These are phyloP conservation scores for Aurelia coerulea DNA, from an alignment of 30 jellyfish, hydroid and myxozoan species.

Conservation along the genomic window DNA sequence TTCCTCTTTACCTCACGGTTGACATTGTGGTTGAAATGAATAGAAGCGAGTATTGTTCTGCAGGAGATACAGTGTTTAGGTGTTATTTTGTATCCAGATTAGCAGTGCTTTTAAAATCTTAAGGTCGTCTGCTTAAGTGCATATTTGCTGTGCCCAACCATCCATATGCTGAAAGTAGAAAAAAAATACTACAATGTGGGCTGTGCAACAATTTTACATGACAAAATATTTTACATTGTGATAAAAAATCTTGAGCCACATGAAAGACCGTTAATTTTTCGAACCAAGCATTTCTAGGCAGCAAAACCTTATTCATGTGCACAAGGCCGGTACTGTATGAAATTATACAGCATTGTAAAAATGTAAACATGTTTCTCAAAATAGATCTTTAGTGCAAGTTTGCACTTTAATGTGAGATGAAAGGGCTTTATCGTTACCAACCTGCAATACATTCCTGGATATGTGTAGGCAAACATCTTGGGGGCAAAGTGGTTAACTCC, in stretches of 20 bases:
- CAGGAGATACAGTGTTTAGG: neutral
- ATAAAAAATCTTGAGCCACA: constrained; percentile 1
- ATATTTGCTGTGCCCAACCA: neutral
- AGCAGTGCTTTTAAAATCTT: neutral
- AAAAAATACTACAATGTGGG: too few species aligned
- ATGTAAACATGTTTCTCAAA: neutral
- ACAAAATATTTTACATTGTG: neutral
- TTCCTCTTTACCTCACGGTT: constrained; percentile 33
- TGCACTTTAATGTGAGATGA: neutral
- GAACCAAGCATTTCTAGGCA: constrained; percentile 12
- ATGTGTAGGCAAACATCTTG: constrained; percentile 53
- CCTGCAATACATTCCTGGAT: constrained; percentile 66
- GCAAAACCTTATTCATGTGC: neutral
- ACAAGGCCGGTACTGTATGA: constrained; percentile 1
- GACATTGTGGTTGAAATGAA: constrained; percentile 38
- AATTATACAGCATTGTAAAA: neutral
- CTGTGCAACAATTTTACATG: too few species aligned
- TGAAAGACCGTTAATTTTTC: constrained; percentile 4
- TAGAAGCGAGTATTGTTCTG: constrained; percentile 38
- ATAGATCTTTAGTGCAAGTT: constrained; percentile 20
- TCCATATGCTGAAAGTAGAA: too few species aligned
- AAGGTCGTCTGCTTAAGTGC: neutral
- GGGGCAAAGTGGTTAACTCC: constrained; percentile 54
- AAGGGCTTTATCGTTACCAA: constrained; percentile 5
- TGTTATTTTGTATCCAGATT: neutral